Evolutionary conservation across 64 coral and sea anemone genomes (phyloP), one percentile per base, ranked within the genome.

Genomic region (Acropora tenuis): DNA sequence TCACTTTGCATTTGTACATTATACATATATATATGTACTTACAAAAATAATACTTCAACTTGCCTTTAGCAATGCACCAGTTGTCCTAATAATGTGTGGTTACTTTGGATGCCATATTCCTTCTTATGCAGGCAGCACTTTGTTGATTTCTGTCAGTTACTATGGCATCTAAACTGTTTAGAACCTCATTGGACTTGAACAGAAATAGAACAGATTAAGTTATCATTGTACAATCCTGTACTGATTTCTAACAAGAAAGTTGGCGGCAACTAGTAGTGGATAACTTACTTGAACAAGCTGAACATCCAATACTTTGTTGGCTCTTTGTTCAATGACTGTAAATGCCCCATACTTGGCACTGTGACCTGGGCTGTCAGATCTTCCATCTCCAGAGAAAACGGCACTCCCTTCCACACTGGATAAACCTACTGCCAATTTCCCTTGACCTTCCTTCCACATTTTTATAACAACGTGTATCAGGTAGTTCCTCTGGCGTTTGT

Each of bases 131-230:
- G 59, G 59, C 59, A 15, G 59, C 59, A 63, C 2, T 63, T 63
- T 63, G 59, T 2, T 6, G 15, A 77, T 89, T 59, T 49, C 87
- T 79, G 44, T 89, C 76, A 8, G 87, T 89, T 4, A 89, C 79
- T 1, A 79, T 65, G 11, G 48, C 41, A 68, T 47, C 75, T 10
- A 89, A 9, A n/a, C 75, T 89, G 75, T 77, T 61, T 47, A 3
- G 74, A 0, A 89, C 87, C 42, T 89, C 74, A 46, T 89, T 89
- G 47, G 53, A 78, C 87, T 89, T 1, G 20, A 1, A 43, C 41
- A 61, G 17, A 1, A 50, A 12, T 50, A 16, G 18, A 78, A 4
- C 5, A 17, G 16, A 17, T 78, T 3, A 18, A 18, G 18, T 1
- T 0, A 18, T 30, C 42, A 48, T 40, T 81, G 41, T 6, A 53